Percentiles rank a stretch among this genome's conserved stretches.
Conservation (phyloP, 2,797 vertebrate genomes). For the Hoplostethus mediterraneus region DNA sequence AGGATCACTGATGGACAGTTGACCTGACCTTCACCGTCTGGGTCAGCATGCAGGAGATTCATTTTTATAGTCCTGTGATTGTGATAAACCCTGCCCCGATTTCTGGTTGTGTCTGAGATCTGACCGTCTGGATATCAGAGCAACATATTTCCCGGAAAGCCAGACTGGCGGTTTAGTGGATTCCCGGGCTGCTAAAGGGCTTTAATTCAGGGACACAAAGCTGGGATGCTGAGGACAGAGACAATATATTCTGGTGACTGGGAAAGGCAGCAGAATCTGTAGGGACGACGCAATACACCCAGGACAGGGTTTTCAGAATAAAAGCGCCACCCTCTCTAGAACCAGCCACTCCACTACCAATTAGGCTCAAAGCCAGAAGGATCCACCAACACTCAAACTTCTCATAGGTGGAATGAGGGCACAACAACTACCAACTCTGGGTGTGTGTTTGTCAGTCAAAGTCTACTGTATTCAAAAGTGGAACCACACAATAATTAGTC, state of each 20-base stretch:
- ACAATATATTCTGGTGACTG: background rate
- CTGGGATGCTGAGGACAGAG: background rate
- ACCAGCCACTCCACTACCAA: background rate
- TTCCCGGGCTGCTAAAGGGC: background rate
- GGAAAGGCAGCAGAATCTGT: no score
- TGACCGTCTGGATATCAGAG: constrained; percentile 21
- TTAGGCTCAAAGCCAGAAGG: background rate
- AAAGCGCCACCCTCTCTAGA: background rate
- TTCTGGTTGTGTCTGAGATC: constrained; percentile 24
- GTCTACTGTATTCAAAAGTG: background rate
- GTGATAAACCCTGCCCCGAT: constrained; percentile 9
- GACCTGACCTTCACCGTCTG: constrained; percentile 27
- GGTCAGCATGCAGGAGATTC: constrained; percentile 28
- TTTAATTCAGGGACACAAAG: background rate
- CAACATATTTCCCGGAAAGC: background rate
- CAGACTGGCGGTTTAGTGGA: background rate
- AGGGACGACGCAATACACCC: no score
- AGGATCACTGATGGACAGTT: constrained; percentile 48
- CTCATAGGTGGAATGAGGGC: no score
- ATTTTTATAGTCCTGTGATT: constrained; percentile 29
- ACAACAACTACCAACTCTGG: no score
- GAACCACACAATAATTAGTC: background rate
- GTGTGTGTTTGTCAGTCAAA: background rate
- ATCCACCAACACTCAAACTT: background rate
- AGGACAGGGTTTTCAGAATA: background rate